Base-by-base conservation (phyloP, 92 coral and sea anemone genomes). In the Zoanthus gigantus region DNA sequence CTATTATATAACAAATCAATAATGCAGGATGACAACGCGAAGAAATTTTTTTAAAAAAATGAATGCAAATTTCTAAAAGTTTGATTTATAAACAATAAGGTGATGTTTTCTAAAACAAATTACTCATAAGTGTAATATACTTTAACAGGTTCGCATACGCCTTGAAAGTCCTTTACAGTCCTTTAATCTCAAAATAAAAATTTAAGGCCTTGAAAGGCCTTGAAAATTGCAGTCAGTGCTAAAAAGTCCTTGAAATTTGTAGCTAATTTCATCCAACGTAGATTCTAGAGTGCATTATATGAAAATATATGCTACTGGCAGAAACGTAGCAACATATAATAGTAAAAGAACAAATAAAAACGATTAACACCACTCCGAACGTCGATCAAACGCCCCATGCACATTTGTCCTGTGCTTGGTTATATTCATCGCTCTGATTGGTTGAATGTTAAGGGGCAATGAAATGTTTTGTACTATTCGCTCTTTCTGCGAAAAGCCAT, bases 291-390 rank as follows among this genome's bases (percentile, higher is more conserved):
- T 67, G 72, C 72, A 45, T 87, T 78, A 87, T 67, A 16, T 87
- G 90, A 87, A 87, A 87, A 87, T 87, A 87, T 78, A 87, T 87
- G 78, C 78, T 50, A 77, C 86, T 87, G 90, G 86, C 86, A 78
- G 72, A 78, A 76, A 76, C 76, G 82, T 89, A 83, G 89, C 89
- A 23, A 23, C 23, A 23, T 0, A 23, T 23, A 23, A 23, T 23
- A 23, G 23, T 23, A 23, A 23, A 23, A 23, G 23, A 23, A 23
- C 23, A 23, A 23, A 23, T 23, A 23, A 23, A 23, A 23, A 23
- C 23, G 23, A 23, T 23, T 23, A 23, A 23, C 23, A 63, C 87
- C 69, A 48, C 87, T 71, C 78, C 78, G 78, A 45, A 83, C 48
- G 83, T 86, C 47, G 76, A 86, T 86, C 75, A 76, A 86, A 15